phyloP scores from a whole-genome alignment of 2,797 vertebrate species.

The Lerista edwardsae region DNA sequence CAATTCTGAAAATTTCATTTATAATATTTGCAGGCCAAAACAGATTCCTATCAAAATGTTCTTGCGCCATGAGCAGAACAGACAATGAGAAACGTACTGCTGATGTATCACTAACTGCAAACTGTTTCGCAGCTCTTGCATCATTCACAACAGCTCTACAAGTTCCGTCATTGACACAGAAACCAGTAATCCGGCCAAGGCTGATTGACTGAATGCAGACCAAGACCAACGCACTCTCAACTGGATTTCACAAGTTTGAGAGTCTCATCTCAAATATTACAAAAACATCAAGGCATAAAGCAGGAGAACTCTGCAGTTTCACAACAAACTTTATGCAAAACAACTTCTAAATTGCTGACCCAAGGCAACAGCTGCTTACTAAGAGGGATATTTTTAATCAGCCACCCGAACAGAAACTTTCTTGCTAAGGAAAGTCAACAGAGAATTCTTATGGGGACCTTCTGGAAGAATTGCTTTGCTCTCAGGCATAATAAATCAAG shows the following conservation, averaged over 20 bases:
- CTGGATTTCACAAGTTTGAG: neutral
- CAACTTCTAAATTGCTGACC: conserved; percentile 40
- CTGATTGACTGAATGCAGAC: neutral
- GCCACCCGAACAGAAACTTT: conserved; percentile 31
- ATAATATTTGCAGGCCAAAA: neutral
- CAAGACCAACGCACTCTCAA: neutral
- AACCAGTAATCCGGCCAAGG: neutral
- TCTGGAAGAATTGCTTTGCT: conserved; percentile 27
- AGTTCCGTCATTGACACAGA: neutral
- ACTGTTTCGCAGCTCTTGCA: neutral
- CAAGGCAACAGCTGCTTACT: conserved; percentile 53
- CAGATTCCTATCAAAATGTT: neutral
- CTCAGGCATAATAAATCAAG: conserved; percentile 35
- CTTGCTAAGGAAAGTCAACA: conserved; percentile 31
- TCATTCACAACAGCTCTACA: neutral
- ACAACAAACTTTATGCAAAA: conserved; percentile 19
- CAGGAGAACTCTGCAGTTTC: neutral
- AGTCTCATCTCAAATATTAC: neutral
- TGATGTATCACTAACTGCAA: neutral
- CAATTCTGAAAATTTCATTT: too few relatives aligned
- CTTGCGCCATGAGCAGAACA: neutral
- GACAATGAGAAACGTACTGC: neutral
- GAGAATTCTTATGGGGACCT: conserved; percentile 38
- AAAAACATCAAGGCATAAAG: neutral
- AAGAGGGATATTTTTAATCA: conserved; percentile 39